Base-by-base conservation (phyloP, 2,797 vertebrate genomes). In the Dermochelys coriacea region DNA sequence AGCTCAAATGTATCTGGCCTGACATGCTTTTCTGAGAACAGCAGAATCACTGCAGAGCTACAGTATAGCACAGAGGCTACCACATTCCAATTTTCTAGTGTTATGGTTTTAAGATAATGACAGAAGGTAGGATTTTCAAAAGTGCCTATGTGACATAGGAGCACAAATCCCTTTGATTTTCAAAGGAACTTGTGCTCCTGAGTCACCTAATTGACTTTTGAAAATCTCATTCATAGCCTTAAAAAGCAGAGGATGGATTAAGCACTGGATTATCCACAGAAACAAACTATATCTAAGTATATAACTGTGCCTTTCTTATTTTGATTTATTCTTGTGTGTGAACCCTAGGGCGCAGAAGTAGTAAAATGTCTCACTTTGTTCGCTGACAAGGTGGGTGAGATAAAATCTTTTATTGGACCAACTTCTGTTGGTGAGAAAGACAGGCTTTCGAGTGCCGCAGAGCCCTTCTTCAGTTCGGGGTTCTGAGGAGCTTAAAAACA, bases 1-100 rank as follows among this genome's bases (percentile, higher is more conserved):
- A 95, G 68, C 78, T 34, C 80, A 85, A 87, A 84, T 90, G 41
- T 78, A 93, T 92, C 77, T 94, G 91, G 71, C n/a, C 90, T 82
- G 47, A 16, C 8, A 19, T 54, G 80, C 82, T 86, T 61, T 93
- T 93, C 84, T 77, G 54, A 95, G 64, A 79, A 61, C 85, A 51
- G 88, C 79, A 94, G 57, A 50, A 86, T 82, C 80, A 61, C 1
- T 81, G 64, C 80, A 95, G 83, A 89, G 34, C 34, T 1, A 90
- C 21, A 82, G 21, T 74, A 93, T 54, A 93, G 57, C 78, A 74
- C 41, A 89, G 52, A 81, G 89, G 41, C 77, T 82, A 54, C 50
- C 85, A 80, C 27, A 4, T 55, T 91, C 23, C 57, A 59, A 18
- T 85, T 92, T 89, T 94, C 87, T 68, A 86, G 18, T 25, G 71